Evolutionary conservation across 1,140 invertebrate species (phyloP), one percentile per base, ranked within the genome.

Genomic region (Dendrolimus kikuchii): DNA sequence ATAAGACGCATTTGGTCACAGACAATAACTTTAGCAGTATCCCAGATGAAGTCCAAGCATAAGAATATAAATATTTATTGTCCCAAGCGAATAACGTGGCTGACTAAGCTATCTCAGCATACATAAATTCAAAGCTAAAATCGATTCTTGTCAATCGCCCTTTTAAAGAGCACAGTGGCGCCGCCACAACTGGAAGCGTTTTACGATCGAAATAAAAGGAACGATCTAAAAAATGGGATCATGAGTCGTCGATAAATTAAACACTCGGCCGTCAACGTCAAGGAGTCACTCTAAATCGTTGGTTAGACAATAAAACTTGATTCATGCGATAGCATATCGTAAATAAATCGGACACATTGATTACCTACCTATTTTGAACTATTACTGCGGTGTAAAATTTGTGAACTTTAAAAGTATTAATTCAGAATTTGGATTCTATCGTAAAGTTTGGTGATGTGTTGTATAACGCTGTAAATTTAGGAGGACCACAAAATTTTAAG

Each of bases 341-440:
- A 79, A 79, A 79, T 79, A 66, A 70, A 58, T 46, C 51, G 65
- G 78, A 77, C 78, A 71, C 62, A 71, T 79, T 77, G 74, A 77
- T 78, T 74, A 68, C 62, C 59, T 52, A 52, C 69, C 69, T 65
- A 78, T 78, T 81, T 74, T 79, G 69, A 77, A 77, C 76, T 73
- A 79, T 81, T 79, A 79, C 78, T 51, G 58, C 49, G 62, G 57
- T 63, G 69, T 75, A 66, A 75, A 81, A 61, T 57, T 62, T 64
- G 60, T 55, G 41, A 60, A 64, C 61, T 64, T 68, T 66, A 53
- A 53, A 44, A 52, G 42, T 43, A 50, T 37, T 40, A 49, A 52
- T 52, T 57, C 53, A 48, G 56, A 61, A 65, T 64, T 61, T 46
- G 39, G 49, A 36, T 67, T 63, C 60, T 74, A 66, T 68, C 68